Base-by-base conservation (phyloP, 2,113 vertebrate species). In the Nanger granti region DNA sequence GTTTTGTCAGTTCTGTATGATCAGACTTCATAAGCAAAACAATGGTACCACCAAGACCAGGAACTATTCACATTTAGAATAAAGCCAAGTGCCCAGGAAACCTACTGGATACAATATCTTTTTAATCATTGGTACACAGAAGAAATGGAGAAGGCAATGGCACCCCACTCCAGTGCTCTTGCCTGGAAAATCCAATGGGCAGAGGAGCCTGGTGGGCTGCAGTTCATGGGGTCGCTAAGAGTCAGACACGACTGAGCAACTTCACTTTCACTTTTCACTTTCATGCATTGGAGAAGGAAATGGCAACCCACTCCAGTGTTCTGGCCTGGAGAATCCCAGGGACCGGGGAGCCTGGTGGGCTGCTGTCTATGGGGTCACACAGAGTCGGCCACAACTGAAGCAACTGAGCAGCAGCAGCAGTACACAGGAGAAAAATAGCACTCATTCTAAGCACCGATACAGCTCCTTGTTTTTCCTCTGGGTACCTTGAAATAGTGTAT, bases 11-110 rank as follows among this genome's bases (percentile, higher is more conserved):
- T 83, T 98, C 86, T 87, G 26, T 62, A 49, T 94, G 60, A 80
- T 22, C 44, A 95, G 55, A 79, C 26, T 93, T 93, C 82, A 80
- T 47, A 83, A 92, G 34, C 22, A 94, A 95, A 96, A 94, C 9
- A 13, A 4, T 59, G 12, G 22, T 49, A 47, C 24, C 31, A 76
- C 12, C 37, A 12, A 87, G 47, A 60, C 24, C n/a, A 73, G 85
- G 47, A 93, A 85, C 34, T 94, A 12, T 57, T 87, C 7, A 52
- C 34, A 59, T 18, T 96, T 84, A 79, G 54, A 89, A 94, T 86
- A 94, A 57, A 84, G 14, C 8, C 17, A 2, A 94, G 29, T 92
- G 37, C 15, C 49, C 41, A 94, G 28, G 22, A 87, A 89, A 87
- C 3, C 14, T 85, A 57, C 7, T 88, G 41, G 60, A 44, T 86